Evolutionary conservation across 2,113 vertebrate genomes (phyloP).

Genomic region (Theristicus caerulescens): DNA sequence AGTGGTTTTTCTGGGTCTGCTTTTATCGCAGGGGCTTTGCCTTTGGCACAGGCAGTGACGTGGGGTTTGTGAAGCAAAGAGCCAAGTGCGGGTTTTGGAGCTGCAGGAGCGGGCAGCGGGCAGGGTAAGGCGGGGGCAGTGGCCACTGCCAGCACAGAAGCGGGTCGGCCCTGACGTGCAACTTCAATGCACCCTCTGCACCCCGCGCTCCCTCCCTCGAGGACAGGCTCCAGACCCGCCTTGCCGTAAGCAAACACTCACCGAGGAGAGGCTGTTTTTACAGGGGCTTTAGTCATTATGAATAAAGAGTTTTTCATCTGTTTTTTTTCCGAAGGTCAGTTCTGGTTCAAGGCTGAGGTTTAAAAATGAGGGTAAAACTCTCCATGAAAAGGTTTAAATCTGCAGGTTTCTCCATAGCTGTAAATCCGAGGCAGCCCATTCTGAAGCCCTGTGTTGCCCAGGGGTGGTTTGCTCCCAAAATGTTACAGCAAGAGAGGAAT

Average conservation of each 20-base stretch:
- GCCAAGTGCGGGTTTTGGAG: accelerated
- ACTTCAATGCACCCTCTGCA: accelerated
- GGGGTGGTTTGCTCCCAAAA: neutral
- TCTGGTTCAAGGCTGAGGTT: neutral
- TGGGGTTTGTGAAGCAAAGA: neutral
- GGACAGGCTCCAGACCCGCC: accelerated
- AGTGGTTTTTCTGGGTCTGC: neutral
- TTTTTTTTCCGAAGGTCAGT: neutral
- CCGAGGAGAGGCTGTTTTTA: neutral
- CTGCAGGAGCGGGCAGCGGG: neutral
- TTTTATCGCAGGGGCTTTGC: neutral
- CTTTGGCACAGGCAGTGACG: accelerated
- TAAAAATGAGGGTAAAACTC: neutral
- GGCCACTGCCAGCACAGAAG: accelerated
- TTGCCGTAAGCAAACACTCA: neutral
- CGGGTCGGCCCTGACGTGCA: neutral
- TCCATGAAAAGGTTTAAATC: neutral
- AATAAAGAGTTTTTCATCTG: neutral
- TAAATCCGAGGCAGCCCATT: neutral
- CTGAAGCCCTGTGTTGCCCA: neutral
- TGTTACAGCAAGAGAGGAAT: neutral
- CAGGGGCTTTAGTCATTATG: neutral
- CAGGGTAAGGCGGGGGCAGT: neutral
- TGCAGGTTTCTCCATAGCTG: neutral
- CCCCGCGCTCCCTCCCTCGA: accelerated